Percentiles rank a stretch among this genome's conserved stretches.
Evolutionary conservation across 2,113 vertebrate species (phyloP).

Genomic region (Psettodes erumei): DNA sequence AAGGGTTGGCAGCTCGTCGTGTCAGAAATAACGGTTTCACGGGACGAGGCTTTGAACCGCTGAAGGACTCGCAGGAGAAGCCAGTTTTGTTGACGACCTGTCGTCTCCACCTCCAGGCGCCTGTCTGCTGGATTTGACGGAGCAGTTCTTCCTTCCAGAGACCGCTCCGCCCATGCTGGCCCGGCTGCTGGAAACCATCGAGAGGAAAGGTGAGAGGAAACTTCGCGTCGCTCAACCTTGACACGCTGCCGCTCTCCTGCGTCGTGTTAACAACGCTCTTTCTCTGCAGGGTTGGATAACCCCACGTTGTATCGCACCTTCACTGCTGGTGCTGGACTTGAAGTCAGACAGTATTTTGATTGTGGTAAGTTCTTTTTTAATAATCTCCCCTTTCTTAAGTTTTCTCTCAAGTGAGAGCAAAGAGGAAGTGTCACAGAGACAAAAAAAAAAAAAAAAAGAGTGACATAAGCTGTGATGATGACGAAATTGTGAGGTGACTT

Average conservation of each 20-base stretch:
- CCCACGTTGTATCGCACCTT: slow-evolving; percentile 91
- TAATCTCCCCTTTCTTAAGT: background rate
- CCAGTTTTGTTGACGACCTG: background rate
- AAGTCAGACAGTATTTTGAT: slow-evolving; percentile 93
- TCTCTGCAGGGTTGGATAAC: slow-evolving; percentile 89
- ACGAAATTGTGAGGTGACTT: background rate
- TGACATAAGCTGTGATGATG: background rate
- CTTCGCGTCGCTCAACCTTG: background rate
- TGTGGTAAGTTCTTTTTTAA: slow-evolving; percentile 81
- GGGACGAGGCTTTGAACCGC: background rate
- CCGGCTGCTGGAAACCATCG: slow-evolving; percentile 91
- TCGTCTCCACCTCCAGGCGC: slow-evolving; percentile 80
- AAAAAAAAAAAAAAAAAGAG: background rate
- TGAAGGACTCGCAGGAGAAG: background rate
- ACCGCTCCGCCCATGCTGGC: slow-evolving; percentile 87
- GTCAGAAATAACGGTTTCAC: background rate
- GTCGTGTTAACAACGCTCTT: background rate
- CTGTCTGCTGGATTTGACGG: slow-evolving; percentile 88
- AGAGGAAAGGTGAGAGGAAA: slow-evolving; percentile 89
- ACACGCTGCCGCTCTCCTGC: background rate
- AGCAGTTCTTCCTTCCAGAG: slow-evolving; percentile 93
- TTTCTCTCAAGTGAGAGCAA: no score
- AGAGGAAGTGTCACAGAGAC: slow-evolving; percentile 10
- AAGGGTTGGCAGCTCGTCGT: no score
- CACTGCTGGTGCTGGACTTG: slow-evolving; percentile 85